Evolutionary conservation across 2,888 invertebrate genomes (phyloP), one percentile per base, ranked within the genome.

Genomic region (Erannis defoliaria): DNA sequence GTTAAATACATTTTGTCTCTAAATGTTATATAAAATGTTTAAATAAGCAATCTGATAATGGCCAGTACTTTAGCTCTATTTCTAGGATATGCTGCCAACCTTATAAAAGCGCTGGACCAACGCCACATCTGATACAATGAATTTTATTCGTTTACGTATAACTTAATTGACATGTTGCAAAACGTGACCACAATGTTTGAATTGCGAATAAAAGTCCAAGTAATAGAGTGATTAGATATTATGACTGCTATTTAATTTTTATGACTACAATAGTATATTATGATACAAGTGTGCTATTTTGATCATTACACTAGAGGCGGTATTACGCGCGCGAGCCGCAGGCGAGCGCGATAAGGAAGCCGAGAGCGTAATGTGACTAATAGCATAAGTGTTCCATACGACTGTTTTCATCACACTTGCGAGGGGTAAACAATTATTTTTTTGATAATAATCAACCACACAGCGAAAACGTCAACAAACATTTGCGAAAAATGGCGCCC

Each of bases 81-180:
- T 16, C 38, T 9, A 12, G 37, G 55, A 29, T 45, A 40, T 23
- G 56, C 40, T 66, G 59, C 62, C 56, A 71, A 70, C 58, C 63
- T 64, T 64, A 53, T 68, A 67, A 61, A 64, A 58, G 59, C 6
- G 56, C 67, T 71, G 71, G 71, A 68, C 33, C 12, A 14, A 31
- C 48, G 71, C 71, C 71, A 71, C 37, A 67, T 71, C 66, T 26
- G 67, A 71, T 68, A 68, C 66, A 66, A 71, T 53, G 59, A 66
- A 59, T 57, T 71, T 67, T 67, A 71, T 63, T 65, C 61, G 50
- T 63, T 64, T 53, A 60, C 63, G 60, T 68, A 54, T 66, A 68
- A 67, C 59, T 63, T 65, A 68, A 68, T 68, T 65, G 21, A 23
- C 19, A 38, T 45, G 38, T 38, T n/a, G 46, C 29, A 16, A 26